These are phyloP conservation scores for Epinephelus lanceolatus DNA, from an alignment of 2,113 vertebrate species.

Conservation along the genomic window DNA sequence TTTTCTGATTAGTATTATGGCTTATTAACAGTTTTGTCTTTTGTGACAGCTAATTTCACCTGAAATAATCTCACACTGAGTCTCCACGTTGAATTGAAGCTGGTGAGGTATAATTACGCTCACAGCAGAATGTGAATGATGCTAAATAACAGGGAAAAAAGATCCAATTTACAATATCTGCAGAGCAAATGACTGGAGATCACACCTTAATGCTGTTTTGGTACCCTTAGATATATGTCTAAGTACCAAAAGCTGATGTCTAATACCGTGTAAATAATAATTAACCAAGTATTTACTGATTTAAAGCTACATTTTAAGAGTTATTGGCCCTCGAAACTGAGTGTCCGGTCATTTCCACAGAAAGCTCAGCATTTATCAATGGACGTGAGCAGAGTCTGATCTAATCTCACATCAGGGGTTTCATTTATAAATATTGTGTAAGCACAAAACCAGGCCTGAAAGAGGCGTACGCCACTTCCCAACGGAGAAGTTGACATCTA, in stretches of 20 bases:
- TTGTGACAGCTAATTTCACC: conserved; percentile 29
- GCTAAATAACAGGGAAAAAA: background rate
- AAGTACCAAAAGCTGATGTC: background rate
- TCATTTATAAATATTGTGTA: too few relatives aligned
- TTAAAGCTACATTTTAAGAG: background rate
- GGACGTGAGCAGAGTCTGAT: too few relatives aligned
- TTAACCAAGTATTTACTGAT: background rate
- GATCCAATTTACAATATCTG: conserved; percentile 5
- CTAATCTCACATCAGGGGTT: too few relatives aligned
- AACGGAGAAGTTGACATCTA: too few relatives aligned
- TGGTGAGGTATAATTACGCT: background rate
- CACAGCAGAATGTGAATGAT: background rate
- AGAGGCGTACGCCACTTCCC: too few relatives aligned
- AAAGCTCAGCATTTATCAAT: too few relatives aligned
- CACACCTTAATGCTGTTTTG: background rate
- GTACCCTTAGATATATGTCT: background rate
- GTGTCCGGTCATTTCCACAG: too few relatives aligned
- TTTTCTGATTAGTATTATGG: conserved; percentile 18
- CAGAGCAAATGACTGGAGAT: background rate
- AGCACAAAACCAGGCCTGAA: too few relatives aligned
- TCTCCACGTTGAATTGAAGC: background rate
- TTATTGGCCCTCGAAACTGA: background rate
- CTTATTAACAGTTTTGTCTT: conserved; percentile 32
- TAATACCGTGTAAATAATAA: background rate
- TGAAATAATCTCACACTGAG: conserved; percentile 18